These are phyloP conservation scores for Glossophaga mutica DNA, from an alignment of 2,797 vertebrate species.

Conservation along the genomic window DNA sequence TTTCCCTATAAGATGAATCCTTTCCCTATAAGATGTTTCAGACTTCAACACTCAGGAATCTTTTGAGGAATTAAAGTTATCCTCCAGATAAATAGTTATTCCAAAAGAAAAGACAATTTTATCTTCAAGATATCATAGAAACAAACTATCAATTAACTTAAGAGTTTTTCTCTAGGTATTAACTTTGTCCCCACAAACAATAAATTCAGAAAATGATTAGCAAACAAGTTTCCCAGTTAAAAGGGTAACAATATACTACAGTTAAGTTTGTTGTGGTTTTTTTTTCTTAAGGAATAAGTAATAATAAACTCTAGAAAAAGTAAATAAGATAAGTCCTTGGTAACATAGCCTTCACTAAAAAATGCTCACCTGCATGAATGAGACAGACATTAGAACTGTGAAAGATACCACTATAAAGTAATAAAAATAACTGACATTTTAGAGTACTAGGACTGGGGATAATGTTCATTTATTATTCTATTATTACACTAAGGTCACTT, in stretches of 20 bases:
- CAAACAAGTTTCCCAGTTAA: background rate
- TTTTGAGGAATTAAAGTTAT: background rate
- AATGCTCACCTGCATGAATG: background rate
- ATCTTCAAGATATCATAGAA: background rate
- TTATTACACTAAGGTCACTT: background rate
- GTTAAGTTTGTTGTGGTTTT: background rate
- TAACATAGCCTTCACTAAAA: background rate
- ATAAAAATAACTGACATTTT: background rate
- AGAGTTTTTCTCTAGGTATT: background rate
- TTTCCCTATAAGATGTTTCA: background rate
- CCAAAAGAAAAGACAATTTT: background rate
- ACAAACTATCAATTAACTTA: slow-evolving; percentile 23
- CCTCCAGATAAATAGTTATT: slow-evolving; percentile 12
- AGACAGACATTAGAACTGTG: background rate
- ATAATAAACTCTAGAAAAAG: background rate
- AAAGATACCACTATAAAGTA: background rate
- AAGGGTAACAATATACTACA: background rate
- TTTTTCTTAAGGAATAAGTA: background rate
- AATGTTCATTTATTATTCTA: background rate
- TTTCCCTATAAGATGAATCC: background rate
- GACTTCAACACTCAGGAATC: background rate
- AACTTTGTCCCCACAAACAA: background rate
- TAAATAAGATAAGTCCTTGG: background rate
- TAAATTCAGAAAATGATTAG: slow-evolving; percentile 37
- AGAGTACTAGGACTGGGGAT: background rate